Conservation (phyloP, 1,140 invertebrate species). For the Microplitis demolitor region DNA sequence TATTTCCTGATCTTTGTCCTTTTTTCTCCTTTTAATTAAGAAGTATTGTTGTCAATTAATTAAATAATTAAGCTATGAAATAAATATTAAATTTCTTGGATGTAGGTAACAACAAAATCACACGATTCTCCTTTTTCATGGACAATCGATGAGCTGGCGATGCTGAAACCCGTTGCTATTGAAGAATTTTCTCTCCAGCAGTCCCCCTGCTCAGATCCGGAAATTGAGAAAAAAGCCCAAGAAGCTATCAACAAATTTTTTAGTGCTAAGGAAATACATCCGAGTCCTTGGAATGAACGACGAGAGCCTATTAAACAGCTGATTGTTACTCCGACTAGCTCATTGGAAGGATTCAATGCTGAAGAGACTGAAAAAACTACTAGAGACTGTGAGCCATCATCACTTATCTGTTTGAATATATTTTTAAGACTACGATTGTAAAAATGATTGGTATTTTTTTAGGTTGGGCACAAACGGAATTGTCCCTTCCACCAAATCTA, state of each 20-base stretch:
- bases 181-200: slow-evolving; percentile 63
- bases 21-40: no score
- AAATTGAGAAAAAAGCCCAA: slow-evolving; percentile 61
- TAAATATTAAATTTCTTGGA: background rate
- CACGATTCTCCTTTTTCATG: slow-evolving; percentile 61
- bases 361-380: slow-evolving; percentile 23
- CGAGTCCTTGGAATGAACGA: slow-evolving; percentile 56
- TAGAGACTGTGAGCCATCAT: slow-evolving; percentile 7
- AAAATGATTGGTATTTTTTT: slow-evolving; percentile 4
- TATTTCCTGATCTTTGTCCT: no score
- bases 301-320: slow-evolving; percentile 29
- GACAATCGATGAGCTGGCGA: slow-evolving; percentile 64
- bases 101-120: slow-evolving; percentile 35
- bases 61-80: background rate
- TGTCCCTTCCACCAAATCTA: slow-evolving; percentile 64
- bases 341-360: slow-evolving; percentile 21
- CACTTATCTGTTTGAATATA: background rate
- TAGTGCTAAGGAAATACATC: slow-evolving; percentile 60
- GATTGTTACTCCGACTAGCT: slow-evolving; percentile 30
- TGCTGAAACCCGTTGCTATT: slow-evolving; percentile 61
- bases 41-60: no score
- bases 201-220: slow-evolving; percentile 58
- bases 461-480: slow-evolving; percentile 66
- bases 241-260: slow-evolving; percentile 63
- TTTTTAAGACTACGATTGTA: background rate